phyloP scores from a whole-genome alignment of 2,888 invertebrate species.

The Phymatocera aterrima region DNA sequence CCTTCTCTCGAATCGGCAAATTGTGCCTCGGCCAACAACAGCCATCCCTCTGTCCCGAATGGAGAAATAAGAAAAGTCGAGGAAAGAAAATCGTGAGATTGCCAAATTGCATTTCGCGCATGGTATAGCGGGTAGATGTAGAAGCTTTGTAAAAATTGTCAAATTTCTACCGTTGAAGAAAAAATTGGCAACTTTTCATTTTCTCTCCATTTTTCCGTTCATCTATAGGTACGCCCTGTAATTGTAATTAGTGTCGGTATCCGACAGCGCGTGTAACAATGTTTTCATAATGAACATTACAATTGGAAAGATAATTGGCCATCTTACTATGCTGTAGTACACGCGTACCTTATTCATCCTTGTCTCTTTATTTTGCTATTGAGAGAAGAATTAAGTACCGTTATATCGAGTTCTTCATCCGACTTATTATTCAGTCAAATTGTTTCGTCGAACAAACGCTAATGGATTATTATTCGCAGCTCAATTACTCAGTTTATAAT shows the following conservation, averaged over 20 bases:
- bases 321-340: too few species aligned
- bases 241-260: background rate
- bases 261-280: background rate
- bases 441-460: constrained; percentile 29
- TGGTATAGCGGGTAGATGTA: background rate
- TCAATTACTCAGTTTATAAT: constrained; percentile 38
- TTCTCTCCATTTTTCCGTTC: too few species aligned
- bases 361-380: background rate
- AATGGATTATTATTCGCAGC: constrained; percentile 35
- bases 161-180: too few species aligned
- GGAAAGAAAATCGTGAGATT: background rate
- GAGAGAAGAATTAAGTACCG: constrained; percentile 15
- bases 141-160: background rate
- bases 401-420: background rate
- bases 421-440: background rate
- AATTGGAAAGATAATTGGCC: background rate
- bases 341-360: background rate
- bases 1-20: background rate
- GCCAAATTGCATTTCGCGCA: constrained; percentile 2
- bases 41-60: constrained; percentile 3
- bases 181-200: too few species aligned
- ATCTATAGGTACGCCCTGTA: too few species aligned
- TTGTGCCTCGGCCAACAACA: constrained; percentile 9
- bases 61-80: background rate
- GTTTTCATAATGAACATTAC: background rate